Percentiles rank a stretch among this genome's conserved stretches.
Conservation (phyloP, 2,888 invertebrate species). For the Arenicola marina region DNA sequence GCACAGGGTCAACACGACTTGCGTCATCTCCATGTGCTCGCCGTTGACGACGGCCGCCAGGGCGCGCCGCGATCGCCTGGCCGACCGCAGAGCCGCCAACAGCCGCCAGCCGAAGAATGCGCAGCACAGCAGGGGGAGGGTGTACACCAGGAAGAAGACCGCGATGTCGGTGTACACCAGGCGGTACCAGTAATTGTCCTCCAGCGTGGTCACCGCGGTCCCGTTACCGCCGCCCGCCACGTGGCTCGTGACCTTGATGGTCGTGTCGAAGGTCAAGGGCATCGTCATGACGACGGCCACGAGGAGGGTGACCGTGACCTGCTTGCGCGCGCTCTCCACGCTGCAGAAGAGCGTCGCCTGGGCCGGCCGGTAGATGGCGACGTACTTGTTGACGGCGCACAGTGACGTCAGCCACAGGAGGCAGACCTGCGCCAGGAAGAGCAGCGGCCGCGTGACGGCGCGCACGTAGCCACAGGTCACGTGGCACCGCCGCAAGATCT, state of each 20-base stretch:
- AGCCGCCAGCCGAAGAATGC: conserved; percentile 12
- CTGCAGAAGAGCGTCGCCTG: conserved; percentile 5
- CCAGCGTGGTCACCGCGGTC: not conserved
- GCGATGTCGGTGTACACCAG: conserved; percentile 17
- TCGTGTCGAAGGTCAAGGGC: conserved; percentile 22
- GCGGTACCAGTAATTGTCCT: conserved; percentile 18
- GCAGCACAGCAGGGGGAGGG: conserved; percentile 14
- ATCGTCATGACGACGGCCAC: conserved; percentile 15
- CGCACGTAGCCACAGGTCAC: conserved; percentile 16
- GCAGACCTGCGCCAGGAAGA: conserved; percentile 21
- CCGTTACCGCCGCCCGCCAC: not conserved
- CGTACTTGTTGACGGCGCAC: conserved; percentile 12
- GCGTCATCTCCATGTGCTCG: conserved; percentile 24
- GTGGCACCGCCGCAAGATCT: conserved; percentile 15
- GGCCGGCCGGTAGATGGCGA: conserved; percentile 15
- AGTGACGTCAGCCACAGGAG: conserved; percentile 22
- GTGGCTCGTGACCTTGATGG: not conserved
- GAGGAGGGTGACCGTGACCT: conserved; percentile 12
- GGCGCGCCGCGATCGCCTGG: conserved; percentile 9
- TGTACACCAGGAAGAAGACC: conserved; percentile 6
- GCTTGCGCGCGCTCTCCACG: conserved; percentile 7
- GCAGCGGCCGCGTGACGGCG: conserved; percentile 22
- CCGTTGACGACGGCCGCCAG: conserved; percentile 5
- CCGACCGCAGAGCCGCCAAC: conserved; percentile 3
- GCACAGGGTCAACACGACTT: conserved; percentile 18